phyloP scores from a whole-genome alignment of 2,888 invertebrate genomes.

The Patella caerulea region DNA sequence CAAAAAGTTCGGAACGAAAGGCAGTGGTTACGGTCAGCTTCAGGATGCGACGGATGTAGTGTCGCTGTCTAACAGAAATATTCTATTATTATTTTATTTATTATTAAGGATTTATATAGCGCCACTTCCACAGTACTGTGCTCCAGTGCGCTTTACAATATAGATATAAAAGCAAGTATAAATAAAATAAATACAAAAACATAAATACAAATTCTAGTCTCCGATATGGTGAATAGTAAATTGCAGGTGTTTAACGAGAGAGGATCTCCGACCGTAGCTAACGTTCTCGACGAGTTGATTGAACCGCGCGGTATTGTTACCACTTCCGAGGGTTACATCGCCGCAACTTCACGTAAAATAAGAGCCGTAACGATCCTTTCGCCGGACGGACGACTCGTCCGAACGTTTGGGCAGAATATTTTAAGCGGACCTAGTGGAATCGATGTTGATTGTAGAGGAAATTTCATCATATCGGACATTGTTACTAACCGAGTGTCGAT shows the following conservation, averaged over 20 bases:
- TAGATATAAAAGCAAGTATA: too few species aligned
- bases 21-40: slow-evolving; percentile 37
- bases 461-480: slow-evolving; percentile 72
- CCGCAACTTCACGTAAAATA: slow-evolving; percentile 49
- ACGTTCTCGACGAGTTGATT: slow-evolving; percentile 40
- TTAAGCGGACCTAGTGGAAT: slow-evolving; percentile 58
- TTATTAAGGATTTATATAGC: too few species aligned
- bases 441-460: slow-evolving; percentile 59
- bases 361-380: slow-evolving; percentile 49
- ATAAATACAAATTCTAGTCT: too few species aligned
- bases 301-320: slow-evolving; percentile 55
- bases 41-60: slow-evolving; percentile 45
- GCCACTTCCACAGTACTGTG: too few species aligned
- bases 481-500: slow-evolving; percentile 69
- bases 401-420: slow-evolving; percentile 46
- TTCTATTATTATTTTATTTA: too few species aligned
- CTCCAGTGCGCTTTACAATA: too few species aligned
- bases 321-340: slow-evolving; percentile 47
- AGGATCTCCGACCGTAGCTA: slow-evolving; percentile 43
- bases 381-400: slow-evolving; percentile 38
- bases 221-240: slow-evolving; percentile 57
- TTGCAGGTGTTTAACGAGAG: slow-evolving; percentile 48
- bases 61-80: slow-evolving; percentile 39
- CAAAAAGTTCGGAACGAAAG: slow-evolving; percentile 41
- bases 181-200: too few species aligned